phyloP scores from a whole-genome alignment of 1,140 invertebrate genomes.

The Oryctes rhinoceros region DNA sequence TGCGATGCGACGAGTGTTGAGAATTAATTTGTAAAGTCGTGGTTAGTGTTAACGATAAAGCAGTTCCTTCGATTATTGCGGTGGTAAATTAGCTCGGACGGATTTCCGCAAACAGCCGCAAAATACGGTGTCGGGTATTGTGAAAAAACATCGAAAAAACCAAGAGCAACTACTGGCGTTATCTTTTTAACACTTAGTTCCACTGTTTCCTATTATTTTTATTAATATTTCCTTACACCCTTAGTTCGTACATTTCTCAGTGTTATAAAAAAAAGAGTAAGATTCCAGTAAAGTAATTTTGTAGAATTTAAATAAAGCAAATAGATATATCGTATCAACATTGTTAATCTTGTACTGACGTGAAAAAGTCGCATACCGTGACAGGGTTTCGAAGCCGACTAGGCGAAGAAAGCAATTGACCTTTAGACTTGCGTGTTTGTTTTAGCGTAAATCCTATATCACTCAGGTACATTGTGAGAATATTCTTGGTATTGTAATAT shows the following conservation, averaged over 20 bases:
- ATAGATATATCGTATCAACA: background rate
- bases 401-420: background rate
- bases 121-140: background rate
- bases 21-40: background rate
- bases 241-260: background rate
- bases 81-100: background rate
- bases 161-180: background rate
- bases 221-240: background rate
- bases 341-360: background rate
- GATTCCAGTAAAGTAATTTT: background rate
- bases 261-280: background rate
- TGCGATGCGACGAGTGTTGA: too few relatives aligned
- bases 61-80: background rate
- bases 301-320: background rate
- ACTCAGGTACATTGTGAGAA: background rate
- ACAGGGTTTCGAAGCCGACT: background rate
- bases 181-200: background rate
- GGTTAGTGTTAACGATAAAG: background rate
- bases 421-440: background rate
- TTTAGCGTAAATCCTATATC: slow-evolving; percentile 1
- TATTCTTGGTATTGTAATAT: background rate
- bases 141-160: background rate
- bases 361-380: background rate
- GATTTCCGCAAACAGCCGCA: background rate
- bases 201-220: background rate